These are phyloP conservation scores for Aradophagus sp. DNA, from an alignment of 1,140 invertebrate genomes.

Conservation along the genomic window DNA sequence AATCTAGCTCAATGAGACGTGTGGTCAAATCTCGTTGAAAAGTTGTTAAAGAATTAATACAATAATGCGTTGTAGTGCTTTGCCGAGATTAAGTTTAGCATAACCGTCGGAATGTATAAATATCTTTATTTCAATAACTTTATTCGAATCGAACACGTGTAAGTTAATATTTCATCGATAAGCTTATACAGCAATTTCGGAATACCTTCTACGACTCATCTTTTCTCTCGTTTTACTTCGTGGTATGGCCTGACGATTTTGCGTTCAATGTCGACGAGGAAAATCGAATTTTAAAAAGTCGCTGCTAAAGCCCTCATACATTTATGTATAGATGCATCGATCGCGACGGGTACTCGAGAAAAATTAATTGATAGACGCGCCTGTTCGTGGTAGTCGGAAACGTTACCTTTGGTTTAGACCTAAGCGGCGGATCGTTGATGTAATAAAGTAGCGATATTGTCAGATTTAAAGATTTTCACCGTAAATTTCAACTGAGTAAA, in stretches of 20 bases:
- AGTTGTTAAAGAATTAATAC: too few relatives aligned
- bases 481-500: not conserved
- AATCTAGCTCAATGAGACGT: too few relatives aligned
- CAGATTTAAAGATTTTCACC: constrained; percentile 18
- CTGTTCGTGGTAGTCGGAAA: constrained; percentile 18
- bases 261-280: constrained; percentile 48
- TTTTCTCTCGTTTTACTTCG: constrained; percentile 16
- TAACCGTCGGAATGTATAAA: too few relatives aligned
- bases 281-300: constrained; percentile 58
- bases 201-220: constrained; percentile 22
- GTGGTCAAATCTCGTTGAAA: too few relatives aligned
- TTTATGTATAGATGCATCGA: constrained; percentile 59
- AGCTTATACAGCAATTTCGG: constrained; percentile 48
- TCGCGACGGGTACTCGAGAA: constrained; percentile 54
- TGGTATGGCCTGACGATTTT: constrained; percentile 22
- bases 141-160: constrained; percentile 38
- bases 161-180: constrained; percentile 52
- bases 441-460: constrained; percentile 21
- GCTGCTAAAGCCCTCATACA: constrained; percentile 43
- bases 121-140: too few relatives aligned
- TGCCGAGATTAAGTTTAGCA: too few relatives aligned
- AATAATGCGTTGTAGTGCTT: too few relatives aligned
- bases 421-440: constrained; percentile 8
- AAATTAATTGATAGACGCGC: constrained; percentile 58
- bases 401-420: constrained; percentile 8